A percentile compares a stretch with the other conserved stretches of the same genome.
These are phyloP conservation scores for Rhopilema esculentum DNA, from an alignment of 30 jellyfish, hydroid and myxozoan species.

Conservation along the genomic window DNA sequence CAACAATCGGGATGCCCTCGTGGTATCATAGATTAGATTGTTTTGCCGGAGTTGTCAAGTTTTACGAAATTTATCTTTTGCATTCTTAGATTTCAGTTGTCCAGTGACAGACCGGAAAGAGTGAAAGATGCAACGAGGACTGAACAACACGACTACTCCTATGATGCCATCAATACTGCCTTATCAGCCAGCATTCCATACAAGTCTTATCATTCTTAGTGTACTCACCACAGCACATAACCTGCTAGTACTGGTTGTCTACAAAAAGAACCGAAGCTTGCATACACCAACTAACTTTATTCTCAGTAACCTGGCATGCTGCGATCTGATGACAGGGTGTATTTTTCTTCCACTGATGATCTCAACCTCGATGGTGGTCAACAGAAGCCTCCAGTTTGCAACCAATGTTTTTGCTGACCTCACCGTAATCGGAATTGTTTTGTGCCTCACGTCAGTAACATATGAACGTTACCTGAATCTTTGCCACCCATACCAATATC, in stretches of 20 bases:
- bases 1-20: too few relatives aligned
- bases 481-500: conserved; percentile 56
- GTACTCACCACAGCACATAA: conserved; percentile 36
- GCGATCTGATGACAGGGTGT: conserved; percentile 60
- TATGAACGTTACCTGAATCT: conserved; percentile 52
- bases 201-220: conserved; percentile 42
- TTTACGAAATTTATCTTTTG: not conserved
- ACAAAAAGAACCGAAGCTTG: conserved; percentile 23
- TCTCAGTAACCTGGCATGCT: conserved; percentile 63
- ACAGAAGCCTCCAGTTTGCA: conserved; percentile 14
- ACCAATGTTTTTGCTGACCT: conserved; percentile 53
- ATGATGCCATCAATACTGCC: not conserved
- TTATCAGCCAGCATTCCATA: conserved; percentile 44
- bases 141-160: not conserved
- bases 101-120: not conserved
- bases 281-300: conserved; percentile 54
- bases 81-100: not conserved
- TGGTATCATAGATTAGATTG: too few relatives aligned
- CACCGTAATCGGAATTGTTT: conserved; percentile 27
- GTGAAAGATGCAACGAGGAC: not conserved
- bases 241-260: conserved; percentile 43
- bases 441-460: conserved; percentile 48
- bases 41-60: too few relatives aligned
- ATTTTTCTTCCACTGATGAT: conserved; percentile 48
- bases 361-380: not conserved